Base-by-base conservation (phyloP, 1,140 invertebrate species). In the Danaus plexippus region DNA sequence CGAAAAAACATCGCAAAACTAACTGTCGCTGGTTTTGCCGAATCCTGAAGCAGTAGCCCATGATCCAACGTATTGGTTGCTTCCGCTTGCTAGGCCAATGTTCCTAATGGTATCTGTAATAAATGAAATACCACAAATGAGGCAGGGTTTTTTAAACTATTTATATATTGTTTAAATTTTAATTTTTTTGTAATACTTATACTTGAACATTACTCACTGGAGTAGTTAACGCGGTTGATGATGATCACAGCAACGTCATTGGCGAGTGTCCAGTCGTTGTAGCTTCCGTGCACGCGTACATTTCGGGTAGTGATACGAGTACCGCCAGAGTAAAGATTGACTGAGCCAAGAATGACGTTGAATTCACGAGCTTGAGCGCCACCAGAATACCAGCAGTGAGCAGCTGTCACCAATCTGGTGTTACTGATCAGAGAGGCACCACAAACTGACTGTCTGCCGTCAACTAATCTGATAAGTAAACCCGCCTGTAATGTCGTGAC, bases 321-420 rank as follows among this genome's bases (percentile, higher is more conserved):
- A 2, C 57, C 57, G 2, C 61, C 61, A 9, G 51, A 51, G 48
- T 55, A 63, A 9, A 63, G 47, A 2, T 40, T 32, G 6, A 45
- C 10, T n/a, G 61, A 55, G 1, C 56, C 61, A 0, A 58, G 22
- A 3, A 58, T 56, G 8, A 63, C 56, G 3, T 48, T 54, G n/a
- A 63, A 58, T 11, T 52, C 42, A 41, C 43, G 32, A 41, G 55
- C 61, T 32, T 58, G 52, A 22, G 9, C n/a, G 9, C 9, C 15
- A 7, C 44, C 50, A 13, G 15, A 2, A 9, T 11, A 12, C 59
- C 54, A 61, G 51, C 59, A 61, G 32, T 61, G 22, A 32, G 22
- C 22, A 32, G 22, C 22, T 32, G 22, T 32, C 22, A 32, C 22
- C 22, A 32, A 32, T 32, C 22, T 32, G 22, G 22, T 32, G 22